These are phyloP conservation scores for Rhizoglyphus robini DNA, from an alignment of 1,140 invertebrate genomes.

Conservation along the genomic window DNA sequence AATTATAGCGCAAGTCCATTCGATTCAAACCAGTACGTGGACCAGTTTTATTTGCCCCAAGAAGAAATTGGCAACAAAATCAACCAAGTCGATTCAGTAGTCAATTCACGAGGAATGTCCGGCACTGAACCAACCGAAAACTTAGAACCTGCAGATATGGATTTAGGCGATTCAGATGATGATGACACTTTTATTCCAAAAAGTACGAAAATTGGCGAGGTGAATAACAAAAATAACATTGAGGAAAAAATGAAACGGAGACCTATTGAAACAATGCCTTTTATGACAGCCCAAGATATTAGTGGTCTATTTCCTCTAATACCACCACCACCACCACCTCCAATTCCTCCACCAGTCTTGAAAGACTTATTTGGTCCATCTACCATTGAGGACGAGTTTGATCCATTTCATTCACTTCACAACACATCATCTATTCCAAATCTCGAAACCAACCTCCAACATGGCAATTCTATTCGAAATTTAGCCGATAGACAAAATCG, in stretches of 20 bases:
- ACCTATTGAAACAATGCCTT: background rate
- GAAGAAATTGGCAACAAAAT: background rate
- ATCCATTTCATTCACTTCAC: background rate
- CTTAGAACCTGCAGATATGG: slow-evolving; percentile 26
- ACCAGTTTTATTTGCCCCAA: background rate
- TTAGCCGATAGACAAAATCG: background rate
- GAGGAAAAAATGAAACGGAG: background rate
- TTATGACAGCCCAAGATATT: background rate
- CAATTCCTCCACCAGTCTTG: background rate
- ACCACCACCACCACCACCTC: slow-evolving; percentile 9
- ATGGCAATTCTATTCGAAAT: background rate
- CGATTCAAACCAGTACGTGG: background rate
- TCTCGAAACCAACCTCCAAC: background rate
- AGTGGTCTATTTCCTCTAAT: background rate
- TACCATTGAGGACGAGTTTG: background rate
- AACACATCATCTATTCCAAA: background rate
- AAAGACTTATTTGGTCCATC: slow-evolving; percentile 4
- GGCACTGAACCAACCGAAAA: slow-evolving; percentile 15
- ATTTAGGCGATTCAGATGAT: slow-evolving; percentile 24
- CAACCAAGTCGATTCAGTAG: slow-evolving; percentile 19
- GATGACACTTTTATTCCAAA: background rate
- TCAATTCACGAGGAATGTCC: slow-evolving; percentile 7
- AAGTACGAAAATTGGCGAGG: background rate
- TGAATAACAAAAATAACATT: background rate
- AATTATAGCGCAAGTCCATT: background rate